Percentiles rank a stretch among this genome's conserved stretches.
phyloP scores from a whole-genome alignment of 2,113 vertebrate species.

The Xenopus laevis region DNA sequence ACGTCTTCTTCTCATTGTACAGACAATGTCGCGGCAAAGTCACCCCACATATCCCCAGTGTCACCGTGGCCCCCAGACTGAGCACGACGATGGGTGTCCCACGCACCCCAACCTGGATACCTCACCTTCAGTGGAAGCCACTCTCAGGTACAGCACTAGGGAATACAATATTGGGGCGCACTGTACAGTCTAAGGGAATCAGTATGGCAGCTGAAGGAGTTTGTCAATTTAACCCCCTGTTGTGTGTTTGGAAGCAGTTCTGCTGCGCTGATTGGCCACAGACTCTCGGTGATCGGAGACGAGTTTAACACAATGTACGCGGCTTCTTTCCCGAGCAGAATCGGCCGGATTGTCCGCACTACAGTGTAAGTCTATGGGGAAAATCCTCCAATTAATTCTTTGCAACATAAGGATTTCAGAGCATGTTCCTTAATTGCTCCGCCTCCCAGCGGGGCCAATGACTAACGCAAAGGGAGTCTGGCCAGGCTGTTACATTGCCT shows the following conservation, averaged over 20 bases:
- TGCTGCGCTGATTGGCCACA: constrained; percentile 63
- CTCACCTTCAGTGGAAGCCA: not conserved
- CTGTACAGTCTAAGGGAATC: too few relatives aligned
- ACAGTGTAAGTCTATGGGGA: constrained; percentile 14
- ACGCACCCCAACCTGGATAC: not conserved
- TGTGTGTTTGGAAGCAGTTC: constrained; percentile 48
- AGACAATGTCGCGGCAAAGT: constrained; percentile 56
- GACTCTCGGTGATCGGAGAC: constrained; percentile 81
- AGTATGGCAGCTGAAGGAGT: too few relatives aligned
- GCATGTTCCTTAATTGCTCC: too few relatives aligned
- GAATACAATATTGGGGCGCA: too few relatives aligned
- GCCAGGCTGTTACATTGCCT: too few relatives aligned
- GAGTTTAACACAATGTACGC: constrained; percentile 62
- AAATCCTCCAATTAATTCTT: too few relatives aligned
- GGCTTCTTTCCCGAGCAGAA: constrained; percentile 44
- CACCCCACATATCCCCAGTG: constrained; percentile 49
- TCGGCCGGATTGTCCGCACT: constrained; percentile 43
- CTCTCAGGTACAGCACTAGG: constrained; percentile 32
- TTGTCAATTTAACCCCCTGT: too few relatives aligned
- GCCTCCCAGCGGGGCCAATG: too few relatives aligned
- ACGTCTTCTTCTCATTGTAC: constrained; percentile 39
- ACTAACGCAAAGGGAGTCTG: too few relatives aligned
- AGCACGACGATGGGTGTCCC: not conserved
- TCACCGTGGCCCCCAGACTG: constrained; percentile 12
- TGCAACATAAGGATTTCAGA: too few relatives aligned